These are phyloP conservation scores for Craseonycteris thonglongyai DNA, from an alignment of 2,113 vertebrate species.

Conservation along the genomic window DNA sequence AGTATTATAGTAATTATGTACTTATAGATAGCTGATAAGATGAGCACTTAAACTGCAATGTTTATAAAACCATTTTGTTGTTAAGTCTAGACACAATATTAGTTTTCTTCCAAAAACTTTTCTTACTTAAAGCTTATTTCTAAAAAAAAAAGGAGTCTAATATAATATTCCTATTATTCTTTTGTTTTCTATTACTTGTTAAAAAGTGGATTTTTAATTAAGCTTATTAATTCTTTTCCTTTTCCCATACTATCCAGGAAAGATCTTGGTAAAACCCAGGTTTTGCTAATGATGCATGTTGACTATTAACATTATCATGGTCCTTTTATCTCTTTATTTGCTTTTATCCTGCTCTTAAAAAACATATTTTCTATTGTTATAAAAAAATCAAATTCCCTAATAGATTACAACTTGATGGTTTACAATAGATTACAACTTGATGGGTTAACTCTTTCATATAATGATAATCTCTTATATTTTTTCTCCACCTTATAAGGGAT, in stretches of 20 bases:
- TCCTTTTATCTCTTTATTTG: neutral
- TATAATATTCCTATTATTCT: neutral
- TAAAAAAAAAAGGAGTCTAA: neutral
- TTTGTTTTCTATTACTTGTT: neutral
- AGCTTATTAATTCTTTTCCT: neutral
- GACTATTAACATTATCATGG: neutral
- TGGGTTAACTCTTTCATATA: neutral
- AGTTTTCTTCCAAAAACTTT: neutral
- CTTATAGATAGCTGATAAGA: neutral
- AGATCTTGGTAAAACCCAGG: neutral
- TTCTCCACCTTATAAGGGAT: neutral
- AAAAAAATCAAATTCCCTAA: neutral
- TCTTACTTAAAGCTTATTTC: neutral
- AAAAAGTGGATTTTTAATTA: neutral
- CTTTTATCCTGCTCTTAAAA: neutral
- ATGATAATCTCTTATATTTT: neutral
- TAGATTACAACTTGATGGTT: neutral
- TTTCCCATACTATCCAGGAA: neutral
- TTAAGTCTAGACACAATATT: neutral
- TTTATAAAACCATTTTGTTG: conserved; percentile 4
- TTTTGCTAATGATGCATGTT: neutral
- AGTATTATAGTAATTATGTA: neutral
- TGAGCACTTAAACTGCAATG: neutral
- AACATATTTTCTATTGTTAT: neutral
- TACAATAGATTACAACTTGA: too few species aligned